Evolutionary conservation across 2,113 vertebrate genomes (phyloP).

Genomic region (Oreocharis arfaki): DNA sequence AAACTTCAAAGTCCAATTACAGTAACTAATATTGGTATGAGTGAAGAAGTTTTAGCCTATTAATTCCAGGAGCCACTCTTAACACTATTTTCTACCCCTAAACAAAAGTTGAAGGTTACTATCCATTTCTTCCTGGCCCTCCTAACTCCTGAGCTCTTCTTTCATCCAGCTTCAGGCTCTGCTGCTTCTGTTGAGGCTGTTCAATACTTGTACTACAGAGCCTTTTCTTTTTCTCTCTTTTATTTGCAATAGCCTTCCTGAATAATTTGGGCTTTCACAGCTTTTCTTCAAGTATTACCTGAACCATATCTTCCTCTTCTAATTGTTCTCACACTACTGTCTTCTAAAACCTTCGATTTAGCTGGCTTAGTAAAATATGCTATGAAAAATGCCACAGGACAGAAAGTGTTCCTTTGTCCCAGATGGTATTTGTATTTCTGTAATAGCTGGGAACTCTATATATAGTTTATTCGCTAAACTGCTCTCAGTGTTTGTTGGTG

Average conservation of each 20-base stretch:
- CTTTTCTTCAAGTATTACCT: background rate
- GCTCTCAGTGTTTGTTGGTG: background rate
- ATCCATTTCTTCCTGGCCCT: background rate
- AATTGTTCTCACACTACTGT: background rate
- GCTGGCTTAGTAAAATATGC: background rate
- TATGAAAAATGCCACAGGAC: background rate
- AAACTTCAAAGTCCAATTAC: background rate
- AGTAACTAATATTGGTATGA: background rate
- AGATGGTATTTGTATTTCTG: background rate
- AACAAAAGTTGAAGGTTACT: background rate
- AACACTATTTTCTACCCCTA: background rate
- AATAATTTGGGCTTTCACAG: background rate
- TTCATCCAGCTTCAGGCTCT: background rate
- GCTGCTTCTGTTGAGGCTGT: background rate
- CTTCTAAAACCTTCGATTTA: background rate
- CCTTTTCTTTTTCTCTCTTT: background rate
- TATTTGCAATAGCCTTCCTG: background rate
- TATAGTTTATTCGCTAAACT: background rate
- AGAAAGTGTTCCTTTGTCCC: background rate
- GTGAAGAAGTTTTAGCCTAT: background rate
- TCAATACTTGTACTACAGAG: background rate
- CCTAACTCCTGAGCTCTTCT: background rate
- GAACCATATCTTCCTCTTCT: background rate
- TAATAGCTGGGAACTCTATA: background rate
- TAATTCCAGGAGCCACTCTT: background rate